phyloP scores from a whole-genome alignment of 2,888 invertebrate species.

The Protodeltote pygarga region DNA sequence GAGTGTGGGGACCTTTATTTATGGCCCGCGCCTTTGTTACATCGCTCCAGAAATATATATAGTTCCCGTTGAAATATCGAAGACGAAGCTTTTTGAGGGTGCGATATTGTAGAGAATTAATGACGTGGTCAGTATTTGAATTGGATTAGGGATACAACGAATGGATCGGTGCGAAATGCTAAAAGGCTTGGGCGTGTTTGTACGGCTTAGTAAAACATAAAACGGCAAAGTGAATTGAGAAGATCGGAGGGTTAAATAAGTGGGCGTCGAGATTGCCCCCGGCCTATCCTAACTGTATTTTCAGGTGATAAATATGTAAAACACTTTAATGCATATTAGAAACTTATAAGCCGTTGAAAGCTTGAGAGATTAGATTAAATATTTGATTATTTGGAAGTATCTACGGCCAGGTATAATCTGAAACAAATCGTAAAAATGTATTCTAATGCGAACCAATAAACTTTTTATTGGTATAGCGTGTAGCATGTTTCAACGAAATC shows the following conservation, averaged over 20 bases:
- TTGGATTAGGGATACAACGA: conserved; percentile 75
- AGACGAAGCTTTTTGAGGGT: conserved; percentile 78
- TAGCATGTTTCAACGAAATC: conserved; percentile 62
- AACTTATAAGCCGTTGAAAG: conserved; percentile 29
- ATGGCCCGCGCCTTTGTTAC: conserved; percentile 81
- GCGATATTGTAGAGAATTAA: conserved; percentile 84
- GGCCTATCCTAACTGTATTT: conserved; percentile 61
- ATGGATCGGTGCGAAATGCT: conserved; percentile 69
- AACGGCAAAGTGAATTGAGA: conserved; percentile 72
- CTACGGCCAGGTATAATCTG: conserved; percentile 53
- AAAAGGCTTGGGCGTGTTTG: conserved; percentile 79
- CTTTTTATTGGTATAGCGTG: conserved; percentile 62
- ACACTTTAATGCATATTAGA: conserved; percentile 28
- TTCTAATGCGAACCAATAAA: conserved; percentile 72
- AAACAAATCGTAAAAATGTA: conserved; percentile 68
- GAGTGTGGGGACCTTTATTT: conserved; percentile 75
- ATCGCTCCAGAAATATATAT: conserved; percentile 82
- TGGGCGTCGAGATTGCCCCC: conserved; percentile 53
- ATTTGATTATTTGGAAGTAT: conserved; percentile 12
- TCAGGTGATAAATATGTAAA: conserved; percentile 52
- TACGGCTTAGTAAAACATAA: conserved; percentile 79
- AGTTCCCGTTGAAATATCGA: conserved; percentile 83
- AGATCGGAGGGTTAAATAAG: conserved; percentile 53
- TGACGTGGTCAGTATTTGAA: conserved; percentile 84
- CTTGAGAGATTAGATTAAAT: conserved; percentile 25